phyloP scores from a whole-genome alignment of 1,140 invertebrate species.

The Temnothorax longispinosus region DNA sequence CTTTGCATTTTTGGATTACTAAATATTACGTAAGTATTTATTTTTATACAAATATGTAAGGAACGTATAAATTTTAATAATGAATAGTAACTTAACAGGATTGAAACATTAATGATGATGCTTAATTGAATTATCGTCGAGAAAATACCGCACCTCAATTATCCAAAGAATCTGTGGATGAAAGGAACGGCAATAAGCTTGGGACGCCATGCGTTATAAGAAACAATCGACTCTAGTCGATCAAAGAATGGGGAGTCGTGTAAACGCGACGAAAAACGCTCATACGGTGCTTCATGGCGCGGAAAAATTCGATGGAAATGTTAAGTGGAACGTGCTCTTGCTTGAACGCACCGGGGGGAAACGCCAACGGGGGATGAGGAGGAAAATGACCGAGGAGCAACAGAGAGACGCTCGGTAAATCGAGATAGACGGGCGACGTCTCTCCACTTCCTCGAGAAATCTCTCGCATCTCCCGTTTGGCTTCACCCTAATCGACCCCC shows the following conservation, averaged over 20 bases:
- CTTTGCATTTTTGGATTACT: not conserved
- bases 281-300: conserved; percentile 69
- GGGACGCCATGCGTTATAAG: not conserved
- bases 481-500: conserved; percentile 74
- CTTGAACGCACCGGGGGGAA: conserved; percentile 35
- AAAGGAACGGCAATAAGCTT: conserved; percentile 7
- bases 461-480: conserved; percentile 73
- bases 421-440: conserved; percentile 65
- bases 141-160: not conserved
- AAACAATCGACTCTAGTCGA: conserved; percentile 43
- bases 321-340: conserved; percentile 68
- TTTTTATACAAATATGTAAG: not conserved
- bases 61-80: not conserved
- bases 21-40: not conserved
- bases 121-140: not conserved
- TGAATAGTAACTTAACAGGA: not conserved
- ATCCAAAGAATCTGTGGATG: not conserved
- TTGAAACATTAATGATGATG: not conserved
- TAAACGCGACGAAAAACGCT: conserved; percentile 55
- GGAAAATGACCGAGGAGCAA: conserved; percentile 64
- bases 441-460: conserved; percentile 63
- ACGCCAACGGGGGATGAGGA: conserved; percentile 38
- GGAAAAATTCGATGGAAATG: conserved; percentile 80
- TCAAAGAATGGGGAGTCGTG: conserved; percentile 35
- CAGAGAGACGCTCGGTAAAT: conserved; percentile 65